Conservation (phyloP, 2,113 vertebrate species). For the Ammodytes marinus region DNA sequence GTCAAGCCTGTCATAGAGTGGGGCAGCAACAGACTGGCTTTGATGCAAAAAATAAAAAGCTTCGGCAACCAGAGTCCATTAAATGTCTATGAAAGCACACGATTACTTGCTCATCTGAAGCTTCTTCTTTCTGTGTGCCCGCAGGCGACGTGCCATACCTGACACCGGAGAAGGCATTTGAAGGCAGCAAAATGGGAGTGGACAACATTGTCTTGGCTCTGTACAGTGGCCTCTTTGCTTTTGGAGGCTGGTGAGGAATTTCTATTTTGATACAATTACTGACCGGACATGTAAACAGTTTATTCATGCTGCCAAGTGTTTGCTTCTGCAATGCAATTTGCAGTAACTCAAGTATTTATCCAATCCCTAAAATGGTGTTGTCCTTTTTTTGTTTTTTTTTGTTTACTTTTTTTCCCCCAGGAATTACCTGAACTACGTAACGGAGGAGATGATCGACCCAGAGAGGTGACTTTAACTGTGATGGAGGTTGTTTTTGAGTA, state of each 20-base stretch:
- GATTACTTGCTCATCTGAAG: background rate
- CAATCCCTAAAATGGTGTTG: background rate
- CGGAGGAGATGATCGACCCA: conserved; percentile 85
- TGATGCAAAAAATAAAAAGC: conserved; percentile 9
- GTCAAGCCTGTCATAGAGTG: conserved; percentile 42
- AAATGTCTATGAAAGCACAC: background rate
- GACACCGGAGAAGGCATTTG: conserved; percentile 75
- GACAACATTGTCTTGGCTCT: conserved; percentile 82
- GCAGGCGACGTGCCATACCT: conserved; percentile 82
- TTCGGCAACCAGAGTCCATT: background rate
- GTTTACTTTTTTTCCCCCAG: conserved; percentile 46
- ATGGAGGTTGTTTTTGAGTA: conserved; percentile 60
- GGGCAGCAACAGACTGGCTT: background rate
- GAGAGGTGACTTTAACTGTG: conserved; percentile 80
- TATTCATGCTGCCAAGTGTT: background rate
- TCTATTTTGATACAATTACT: conserved; percentile 4
- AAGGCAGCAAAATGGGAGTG: conserved; percentile 80
- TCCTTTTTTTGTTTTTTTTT: conserved; percentile 2
- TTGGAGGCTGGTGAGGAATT: conserved; percentile 83
- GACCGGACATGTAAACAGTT: background rate
- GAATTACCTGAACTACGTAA: conserved; percentile 86
- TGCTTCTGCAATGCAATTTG: background rate
- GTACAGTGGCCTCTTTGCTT: conserved; percentile 85
- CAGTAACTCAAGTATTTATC: background rate
- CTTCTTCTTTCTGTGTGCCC: conserved; percentile 7